phyloP scores from a whole-genome alignment of 2,797 vertebrate species.

The Buceros bicornis region DNA sequence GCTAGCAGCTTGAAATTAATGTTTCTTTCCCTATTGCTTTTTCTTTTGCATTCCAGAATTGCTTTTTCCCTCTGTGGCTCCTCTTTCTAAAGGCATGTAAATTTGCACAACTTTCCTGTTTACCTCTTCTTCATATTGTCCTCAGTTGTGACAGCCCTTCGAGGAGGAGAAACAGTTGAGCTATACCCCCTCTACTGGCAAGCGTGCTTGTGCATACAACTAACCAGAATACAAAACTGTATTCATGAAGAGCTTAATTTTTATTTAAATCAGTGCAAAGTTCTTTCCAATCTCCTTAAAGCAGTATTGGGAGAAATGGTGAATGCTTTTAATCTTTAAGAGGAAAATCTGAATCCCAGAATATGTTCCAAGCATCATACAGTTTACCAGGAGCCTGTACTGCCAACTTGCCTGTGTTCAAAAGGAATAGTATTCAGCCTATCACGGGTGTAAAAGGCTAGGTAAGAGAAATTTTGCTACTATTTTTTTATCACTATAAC shows the following conservation, averaged over 20 bases:
- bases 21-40: background rate
- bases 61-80: background rate
- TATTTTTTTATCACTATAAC: background rate
- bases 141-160: background rate
- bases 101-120: background rate
- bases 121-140: background rate
- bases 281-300: background rate
- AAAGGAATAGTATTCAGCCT: background rate
- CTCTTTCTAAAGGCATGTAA: background rate
- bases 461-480: background rate
- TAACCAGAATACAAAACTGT: background rate
- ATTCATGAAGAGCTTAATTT: background rate
- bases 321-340: background rate
- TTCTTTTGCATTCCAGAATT: background rate
- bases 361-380: background rate
- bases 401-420: background rate
- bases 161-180: background rate
- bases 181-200: constrained; percentile 36
- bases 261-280: background rate
- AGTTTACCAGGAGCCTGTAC: background rate
- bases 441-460: background rate
- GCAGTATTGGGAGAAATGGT: background rate
- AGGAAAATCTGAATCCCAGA: background rate
- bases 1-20: background rate
- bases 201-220: background rate